Base-by-base conservation (phyloP, 2,797 vertebrate genomes). In the Phylloscopus collybita region DNA sequence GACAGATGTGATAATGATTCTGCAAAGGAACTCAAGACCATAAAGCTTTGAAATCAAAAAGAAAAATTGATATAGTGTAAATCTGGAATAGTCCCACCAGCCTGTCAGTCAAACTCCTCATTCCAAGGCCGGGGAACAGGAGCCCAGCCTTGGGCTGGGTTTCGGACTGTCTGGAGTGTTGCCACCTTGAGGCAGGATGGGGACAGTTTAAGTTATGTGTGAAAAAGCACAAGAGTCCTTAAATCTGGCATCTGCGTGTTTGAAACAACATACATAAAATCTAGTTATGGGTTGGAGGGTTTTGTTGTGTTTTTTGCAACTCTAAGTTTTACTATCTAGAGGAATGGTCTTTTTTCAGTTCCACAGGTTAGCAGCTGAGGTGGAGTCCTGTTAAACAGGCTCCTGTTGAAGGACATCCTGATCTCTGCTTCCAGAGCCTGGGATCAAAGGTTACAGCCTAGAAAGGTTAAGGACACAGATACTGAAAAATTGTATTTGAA, bases 1-100 rank as follows among this genome's bases (percentile, higher is more conserved):
- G 92, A 96, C 80, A 88, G 85, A 96, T 86, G 85, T 38, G 62
- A 67, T 90, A 81, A 90, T n/a, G 88, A 79, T 73, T 92, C 80
- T 88, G 76, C 62, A 86, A 88, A 92, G 64, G 76, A 96, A 80
- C 80, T 73, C 76, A 42, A 80, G 70, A 86, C 56, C 42, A 30
- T 88, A 93, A 94, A 93, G 87, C 76, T 93, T 76, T 86, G 53
- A 80, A 92, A 92, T 81, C 56, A 70, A 50, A 76, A 76, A 67
- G 66, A 71, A 86, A 81, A 88, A 86, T 60, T 18, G 79, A 82
- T n/a, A 60, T 38, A 42, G 60, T n/a, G 73, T 84, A 67, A 81
- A 72, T 36, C 40, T 84, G 49, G 49, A 88, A 23, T 15, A 70
- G 76, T 54, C 62, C 61, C 89, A 36, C 30, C 16, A 64, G 72